Percentiles rank a stretch among this genome's conserved stretches.
Conservation (phyloP, 2,113 vertebrate species). For the Ondatra zibethicus region DNA sequence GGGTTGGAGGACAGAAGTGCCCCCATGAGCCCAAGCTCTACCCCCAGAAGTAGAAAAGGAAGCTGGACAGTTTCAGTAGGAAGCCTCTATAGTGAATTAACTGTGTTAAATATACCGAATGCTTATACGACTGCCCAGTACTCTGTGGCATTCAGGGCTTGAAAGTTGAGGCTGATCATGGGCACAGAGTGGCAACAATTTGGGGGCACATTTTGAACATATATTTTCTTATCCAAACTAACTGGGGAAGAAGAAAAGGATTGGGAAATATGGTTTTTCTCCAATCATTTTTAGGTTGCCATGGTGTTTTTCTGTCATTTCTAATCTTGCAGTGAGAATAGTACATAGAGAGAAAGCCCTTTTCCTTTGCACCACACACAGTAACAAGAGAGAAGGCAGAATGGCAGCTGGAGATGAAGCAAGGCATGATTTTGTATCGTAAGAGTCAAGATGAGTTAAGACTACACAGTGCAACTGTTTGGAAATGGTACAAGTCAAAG, state of each 20-base stretch:
- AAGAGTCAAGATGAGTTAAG: conserved; percentile 6
- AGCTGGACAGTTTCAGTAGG: background rate
- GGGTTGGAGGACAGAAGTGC: background rate
- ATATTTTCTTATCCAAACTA: conserved; percentile 43
- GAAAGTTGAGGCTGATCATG: background rate
- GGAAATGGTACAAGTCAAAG: conserved; percentile 4
- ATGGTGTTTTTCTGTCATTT: conserved; percentile 44
- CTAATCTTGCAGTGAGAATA: conserved; percentile 36
- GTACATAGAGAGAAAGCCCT: background rate
- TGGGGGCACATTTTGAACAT: conserved; percentile 1
- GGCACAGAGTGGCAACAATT: background rate
- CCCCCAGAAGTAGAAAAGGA: conserved; percentile 20
- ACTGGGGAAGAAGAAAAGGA: conserved; percentile 30
- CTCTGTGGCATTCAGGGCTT: background rate
- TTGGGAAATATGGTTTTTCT: conserved; percentile 15
- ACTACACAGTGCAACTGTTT: background rate
- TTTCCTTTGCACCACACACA: conserved; percentile 36
- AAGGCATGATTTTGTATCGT: background rate
- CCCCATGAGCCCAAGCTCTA: background rate
- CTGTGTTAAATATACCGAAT: conserved; percentile 25
- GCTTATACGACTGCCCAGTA: background rate
- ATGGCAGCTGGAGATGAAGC: background rate
- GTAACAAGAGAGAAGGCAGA: background rate
- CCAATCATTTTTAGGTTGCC: conserved; percentile 42
- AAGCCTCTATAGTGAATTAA: background rate